Evolutionary conservation across 2,888 invertebrate species (phyloP), one percentile per base, ranked within the genome.

Genomic region (Drosophila testacea): DNA sequence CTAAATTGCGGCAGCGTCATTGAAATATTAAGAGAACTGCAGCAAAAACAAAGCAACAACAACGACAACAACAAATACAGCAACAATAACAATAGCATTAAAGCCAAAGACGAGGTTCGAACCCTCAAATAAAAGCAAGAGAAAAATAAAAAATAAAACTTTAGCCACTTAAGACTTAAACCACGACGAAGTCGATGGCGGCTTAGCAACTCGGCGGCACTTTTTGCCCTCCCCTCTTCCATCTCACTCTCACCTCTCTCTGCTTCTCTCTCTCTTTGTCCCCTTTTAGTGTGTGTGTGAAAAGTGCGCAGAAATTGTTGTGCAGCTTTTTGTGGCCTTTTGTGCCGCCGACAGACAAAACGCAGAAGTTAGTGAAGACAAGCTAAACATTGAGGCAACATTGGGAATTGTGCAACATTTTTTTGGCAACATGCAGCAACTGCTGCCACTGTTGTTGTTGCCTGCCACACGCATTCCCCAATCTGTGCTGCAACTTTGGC

Each of bases 291-390:
- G 47, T 59, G 56, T 75, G 62, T 82, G 54, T 60, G 62, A 67
- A 79, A 81, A 84, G 84, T 83, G 76, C 79, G 74, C 88, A 69
- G 69, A 80, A 81, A 89, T 83, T 82, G 79, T 68, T 83, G 77
- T 63, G 73, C 72, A 63, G 76, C 65, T 51, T 73, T 79, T 68
- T 61, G 83, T 81, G 80, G 83, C 69, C 54, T 64, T 68, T 75
- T 70, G 34, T 84, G 57, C 30, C 39, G 77, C 83, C 77, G 73
- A 71, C 88, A 73, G 59, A 65, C 57, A 54, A 44, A 27, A 61
- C 32, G 46, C 60, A 38, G 56, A 32, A 52, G 56, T 28, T 69
- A 47, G 27, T 9, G 44, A 44, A 56, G 55, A 56, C 55, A 44
- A 10, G 27, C 42, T n/a, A 28, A 55, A 36, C 42, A 44, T 32